Conservation (phyloP, 2,113 vertebrate species). For the Actenoides lindsayi region DNA sequence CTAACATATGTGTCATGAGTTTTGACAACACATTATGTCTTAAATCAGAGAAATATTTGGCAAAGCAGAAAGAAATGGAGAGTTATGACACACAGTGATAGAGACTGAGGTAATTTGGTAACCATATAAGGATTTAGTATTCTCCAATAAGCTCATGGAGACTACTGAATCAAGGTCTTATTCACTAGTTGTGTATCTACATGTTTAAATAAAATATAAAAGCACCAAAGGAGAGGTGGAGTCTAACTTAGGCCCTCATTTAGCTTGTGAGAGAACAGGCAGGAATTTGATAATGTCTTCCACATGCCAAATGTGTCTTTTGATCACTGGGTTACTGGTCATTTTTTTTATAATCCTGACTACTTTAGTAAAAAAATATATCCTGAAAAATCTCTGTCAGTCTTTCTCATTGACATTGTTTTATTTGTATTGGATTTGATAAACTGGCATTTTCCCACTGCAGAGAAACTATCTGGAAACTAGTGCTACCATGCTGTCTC, state of each 20-base stretch:
- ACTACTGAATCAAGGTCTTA: background rate
- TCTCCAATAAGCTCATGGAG: background rate
- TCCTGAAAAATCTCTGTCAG: background rate
- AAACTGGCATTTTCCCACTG: background rate
- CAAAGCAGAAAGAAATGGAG: background rate
- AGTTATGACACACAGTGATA: background rate
- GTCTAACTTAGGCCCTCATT: background rate
- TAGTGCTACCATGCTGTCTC: background rate
- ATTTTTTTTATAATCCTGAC: background rate
- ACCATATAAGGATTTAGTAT: background rate
- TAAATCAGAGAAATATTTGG: background rate
- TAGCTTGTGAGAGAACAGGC: background rate
- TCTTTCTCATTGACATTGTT: background rate
- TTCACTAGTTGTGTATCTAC: background rate
- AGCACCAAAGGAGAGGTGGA: background rate
- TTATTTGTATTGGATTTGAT: background rate
- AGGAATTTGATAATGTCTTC: background rate
- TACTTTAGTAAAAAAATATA: background rate
- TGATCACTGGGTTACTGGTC: accelerated
- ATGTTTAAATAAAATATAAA: background rate
- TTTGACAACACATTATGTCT: background rate
- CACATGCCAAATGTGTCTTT: background rate
- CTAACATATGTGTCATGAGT: background rate
- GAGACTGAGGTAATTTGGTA: background rate
- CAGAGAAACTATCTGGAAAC: background rate